Evolutionary conservation across 2,888 invertebrate genomes (phyloP), one percentile per base, ranked within the genome.

Genomic region (Drosophila heteroneura): DNA sequence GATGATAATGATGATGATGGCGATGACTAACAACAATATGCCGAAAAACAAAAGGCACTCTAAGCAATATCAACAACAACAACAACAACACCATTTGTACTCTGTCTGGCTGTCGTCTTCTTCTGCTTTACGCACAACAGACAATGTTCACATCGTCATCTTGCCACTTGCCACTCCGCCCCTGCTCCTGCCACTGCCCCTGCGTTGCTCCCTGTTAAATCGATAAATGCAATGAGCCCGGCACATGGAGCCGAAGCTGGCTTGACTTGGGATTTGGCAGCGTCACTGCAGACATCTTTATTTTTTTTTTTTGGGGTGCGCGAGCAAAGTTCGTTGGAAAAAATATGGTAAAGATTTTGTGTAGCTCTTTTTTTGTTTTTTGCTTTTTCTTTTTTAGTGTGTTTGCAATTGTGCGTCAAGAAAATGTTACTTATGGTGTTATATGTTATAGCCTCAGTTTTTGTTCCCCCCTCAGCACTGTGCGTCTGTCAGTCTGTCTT

Each of bases 181-280:
- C 32, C 26, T 26, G 26, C 26, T 2, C 26, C 49, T 52, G 47
- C 12, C 26, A 3, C 47, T 47, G 49, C 26, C 51, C 70, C 51
- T 47, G 41, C 41, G 5, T 30, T 56, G 61, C 32, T 67, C 59
- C n/a, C 77, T 83, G 84, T 82, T 86, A 86, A 84, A 87, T 84
- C 83, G 83, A 84, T 87, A 87, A 84, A 82, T 84, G 83, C 85
- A 84, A 84, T 85, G 81, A 83, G 81, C 83, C 83, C 83, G 66
- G 64, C 76, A 80, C 76, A 76, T 67, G 47, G 53, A 64, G 39
- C 39, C 62, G 60, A 4, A 68, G 56, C 44, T 33, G 47, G 44
- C 22, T 22, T 44, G 16, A 7, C 47, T 26, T 47, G 47, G 47
- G 51, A 68, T 58, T 41, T 56, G n/a, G 14, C 41, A 16, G 30